Percentiles rank a stretch among this genome's conserved stretches.
Evolutionary conservation across 2,113 vertebrate species (phyloP).

Genomic region (Cariama cristata): DNA sequence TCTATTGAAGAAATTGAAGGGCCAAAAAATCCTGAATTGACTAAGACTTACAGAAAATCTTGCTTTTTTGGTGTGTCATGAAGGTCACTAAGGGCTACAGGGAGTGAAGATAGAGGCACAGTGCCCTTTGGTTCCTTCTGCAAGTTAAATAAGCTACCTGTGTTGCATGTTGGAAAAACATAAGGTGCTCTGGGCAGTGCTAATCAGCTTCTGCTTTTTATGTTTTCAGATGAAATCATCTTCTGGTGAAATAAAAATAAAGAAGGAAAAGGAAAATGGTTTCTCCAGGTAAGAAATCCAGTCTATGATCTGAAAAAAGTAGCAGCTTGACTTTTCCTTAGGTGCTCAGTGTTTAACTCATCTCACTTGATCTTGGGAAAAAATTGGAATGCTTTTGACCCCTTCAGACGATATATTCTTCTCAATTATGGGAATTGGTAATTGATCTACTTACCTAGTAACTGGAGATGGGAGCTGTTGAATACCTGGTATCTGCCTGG

Average conservation of each 20-base stretch:
- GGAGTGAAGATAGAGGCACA: not conserved
- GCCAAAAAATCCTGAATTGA: not conserved
- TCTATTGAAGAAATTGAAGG: not conserved
- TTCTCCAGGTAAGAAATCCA: constrained; percentile 85
- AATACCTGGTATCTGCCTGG: not conserved
- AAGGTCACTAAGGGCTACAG: not conserved
- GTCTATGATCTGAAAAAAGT: not conserved
- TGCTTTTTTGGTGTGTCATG: not conserved
- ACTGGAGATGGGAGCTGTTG: not conserved
- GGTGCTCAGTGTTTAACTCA: not conserved
- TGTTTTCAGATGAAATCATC: constrained; percentile 81
- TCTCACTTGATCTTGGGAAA: not conserved
- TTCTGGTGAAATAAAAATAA: constrained; percentile 85
- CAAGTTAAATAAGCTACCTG: not conserved
- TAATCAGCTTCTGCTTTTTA: constrained; percentile 40
- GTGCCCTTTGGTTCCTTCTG: not conserved
- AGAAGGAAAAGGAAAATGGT: constrained; percentile 95
- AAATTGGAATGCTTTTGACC: not conserved
- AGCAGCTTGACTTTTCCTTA: not conserved
- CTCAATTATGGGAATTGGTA: not conserved
- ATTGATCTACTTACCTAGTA: not conserved
- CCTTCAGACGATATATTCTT: rapidly evolving
- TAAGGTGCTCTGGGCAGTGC: not conserved
- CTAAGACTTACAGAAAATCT: not conserved
- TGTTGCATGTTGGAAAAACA: not conserved